Base-by-base conservation (phyloP, 2,113 vertebrate species). In the Sciurus niger region DNA sequence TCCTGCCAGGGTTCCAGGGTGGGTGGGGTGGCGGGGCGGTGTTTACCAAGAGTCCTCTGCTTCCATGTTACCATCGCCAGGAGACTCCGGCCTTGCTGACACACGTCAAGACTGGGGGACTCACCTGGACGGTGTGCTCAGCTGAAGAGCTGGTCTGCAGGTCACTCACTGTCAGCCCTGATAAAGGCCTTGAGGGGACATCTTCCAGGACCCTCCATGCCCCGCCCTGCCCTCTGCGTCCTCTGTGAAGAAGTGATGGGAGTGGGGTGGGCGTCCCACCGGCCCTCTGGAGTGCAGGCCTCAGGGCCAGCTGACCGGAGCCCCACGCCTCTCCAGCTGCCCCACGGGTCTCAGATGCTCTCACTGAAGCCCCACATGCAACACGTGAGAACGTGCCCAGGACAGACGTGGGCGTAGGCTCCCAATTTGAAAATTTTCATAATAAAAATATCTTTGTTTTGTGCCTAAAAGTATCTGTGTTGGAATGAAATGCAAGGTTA, bases 361-460 rank as follows among this genome's bases (percentile, higher is more conserved):
- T 34, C 17, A 11, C 65, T 0, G 4, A 30, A n/a, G 32, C 43
- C 6, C 70, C 6, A 0, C 0, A 9, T 14, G 24, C 0, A 0
- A 53, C 4, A 1, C 4, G 0, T 0, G 28, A 25, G 53, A 10
- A 28, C n/a, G 12, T 1, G 4, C 8, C 11, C 6, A 40, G 30
- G 14, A 14, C 60, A 48, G 70, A 72, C 3, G 13, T 1, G 4
- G 17, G 1, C 6, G 2, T 1, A 2, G 1, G 53, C 28, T 53
- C 11, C 40, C 43, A 0, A 40, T 28, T n/a, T 8, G 48, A 70
- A 30, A 43, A 12, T 4, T 4, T 43, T 76, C 43, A 1, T 17
- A 16, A 24, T 22, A 77, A 4, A 9, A 80, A 95, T 37, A 51
- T 10, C 9, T 96, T 32, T 32, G 17, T 53, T 84, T 37, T 48